Evolutionary conservation across 2,797 vertebrate genomes (phyloP), one percentile per base, ranked within the genome.

Genomic region (Coilia nasus): DNA sequence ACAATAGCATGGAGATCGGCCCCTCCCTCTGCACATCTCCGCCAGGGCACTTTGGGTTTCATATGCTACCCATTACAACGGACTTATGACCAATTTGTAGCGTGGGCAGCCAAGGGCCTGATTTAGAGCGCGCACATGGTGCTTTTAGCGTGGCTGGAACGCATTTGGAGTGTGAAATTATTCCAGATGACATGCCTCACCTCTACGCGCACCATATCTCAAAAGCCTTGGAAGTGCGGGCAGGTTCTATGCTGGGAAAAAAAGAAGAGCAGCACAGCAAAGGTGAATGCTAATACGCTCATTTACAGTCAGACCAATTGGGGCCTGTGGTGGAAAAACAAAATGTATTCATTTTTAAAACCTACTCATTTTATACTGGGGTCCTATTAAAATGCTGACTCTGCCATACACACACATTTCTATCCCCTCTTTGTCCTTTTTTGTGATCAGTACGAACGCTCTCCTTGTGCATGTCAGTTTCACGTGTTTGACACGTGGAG

Each of bases 71-170:
- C 81, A 90, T 92, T 91, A 90, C 59, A 75, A 81, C 81, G 67
- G 87, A 88, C 90, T 91, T 92, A 87, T 89, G 88, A 89, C 87
- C 88, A 90, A 91, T 91, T 91, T 91, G 89, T 89, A 91, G 83
- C 14, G 54, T 84, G 88, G 89, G 86, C 86, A 86, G 83, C 85
- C 83, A 84, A 84, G 81, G 84, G 81, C 67, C 83, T 87, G 88
- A 87, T 89, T 91, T 89, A 89, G 85, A 88, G 78, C 83, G 85
- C 83, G 86, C 87, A 88, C 87, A 89, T 87, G 87, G 86, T 75
- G 75, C 87, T 86, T 41, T 84, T 56, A 84, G 84, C 86, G 86
- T 85, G 84, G 87, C 88, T 88, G 86, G 84, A 87, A 90, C 82
- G 86, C 25, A 82, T 84, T 85, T 81, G 31, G 87, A 87, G 90